Percentiles rank a stretch among this genome's conserved stretches.
These are phyloP conservation scores for Calvadosia cruxmelitensis DNA, from an alignment of 30 jellyfish, hydroid and myxozoan genomes.

Conservation along the genomic window DNA sequence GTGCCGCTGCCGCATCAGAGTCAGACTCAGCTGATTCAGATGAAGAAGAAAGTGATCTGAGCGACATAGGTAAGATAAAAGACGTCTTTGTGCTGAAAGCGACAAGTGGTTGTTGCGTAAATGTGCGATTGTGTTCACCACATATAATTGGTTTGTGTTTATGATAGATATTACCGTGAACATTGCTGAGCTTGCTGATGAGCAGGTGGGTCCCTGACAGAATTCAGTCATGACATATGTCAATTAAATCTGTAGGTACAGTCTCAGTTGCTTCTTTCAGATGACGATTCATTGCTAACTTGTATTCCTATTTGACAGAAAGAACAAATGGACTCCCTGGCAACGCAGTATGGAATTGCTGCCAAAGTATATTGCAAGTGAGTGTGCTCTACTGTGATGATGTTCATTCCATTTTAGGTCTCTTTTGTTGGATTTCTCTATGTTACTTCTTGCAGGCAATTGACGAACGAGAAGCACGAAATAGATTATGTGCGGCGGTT, in stretches of 20 bases:
- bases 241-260: background rate
- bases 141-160: background rate
- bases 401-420: background rate
- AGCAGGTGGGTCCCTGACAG: slow-evolving; percentile 36
- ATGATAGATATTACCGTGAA: slow-evolving; percentile 56
- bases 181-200: slow-evolving; percentile 59
- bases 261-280: background rate
- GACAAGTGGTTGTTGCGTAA: no score
- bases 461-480: slow-evolving; percentile 63
- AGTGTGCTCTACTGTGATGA: slow-evolving; percentile 4
- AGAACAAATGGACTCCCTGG: slow-evolving; percentile 53
- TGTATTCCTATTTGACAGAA: slow-evolving; percentile 1
- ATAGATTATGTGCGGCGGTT: slow-evolving; percentile 61
- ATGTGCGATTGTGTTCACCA: no score
- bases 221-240: background rate
- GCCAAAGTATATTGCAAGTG: slow-evolving; percentile 60
- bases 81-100: no score
- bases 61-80: slow-evolving; percentile 80
- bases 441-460: slow-evolving; percentile 32
- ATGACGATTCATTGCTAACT: no score
- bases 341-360: slow-evolving; percentile 71
- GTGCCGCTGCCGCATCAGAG: slow-evolving; percentile 25
- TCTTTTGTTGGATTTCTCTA: background rate
- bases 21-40: slow-evolving; percentile 60
- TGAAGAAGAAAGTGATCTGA: slow-evolving; percentile 65